Evolutionary conservation across 2,888 invertebrate species (phyloP), one percentile per base, ranked within the genome.

Genomic region (Cetonia aurata): DNA sequence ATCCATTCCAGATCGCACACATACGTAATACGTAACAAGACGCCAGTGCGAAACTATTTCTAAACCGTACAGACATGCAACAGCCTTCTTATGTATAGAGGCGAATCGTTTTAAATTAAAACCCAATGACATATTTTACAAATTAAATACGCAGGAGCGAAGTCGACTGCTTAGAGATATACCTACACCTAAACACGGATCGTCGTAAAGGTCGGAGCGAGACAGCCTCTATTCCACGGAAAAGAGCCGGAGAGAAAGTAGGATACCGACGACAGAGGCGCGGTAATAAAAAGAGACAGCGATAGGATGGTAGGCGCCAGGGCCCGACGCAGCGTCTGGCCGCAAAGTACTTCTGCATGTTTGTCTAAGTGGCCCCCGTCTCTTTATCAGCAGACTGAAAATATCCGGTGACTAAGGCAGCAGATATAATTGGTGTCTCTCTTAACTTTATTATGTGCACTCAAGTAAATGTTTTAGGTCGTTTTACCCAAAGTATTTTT

Each of bases 261-360:
- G 62, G 62, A 48, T 48, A 48, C n/a, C 33, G 62, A 31, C 50
- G 62, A 62, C 48, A 62, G 62, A 46, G 48, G 62, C 48, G 33
- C 33, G 48, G 48, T 48, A 62, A 62, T 50, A 48, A 62, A 62
- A 31, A 13, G 48, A 62, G 62, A 62, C 48, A 48, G 62, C 46
- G 62, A 48, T 62, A 50, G 48, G 62, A 62, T 62, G 66, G 66
- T 66, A 66, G 80, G 81, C 80, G 80, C 81, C 81, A 79, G 72
- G 72, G 75, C 74, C 75, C 71, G 70, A 70, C 74, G 71, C 72
- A 72, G 72, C 71, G 80, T 80, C 80, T 80, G 77, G 73, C 74
- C 74, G 73, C 66, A 77, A 80, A 80, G 80, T 79, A 80, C 79
- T 79, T 79, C 78, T 79, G 77, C 77, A 76, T 79, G 80, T 80